Evolutionary conservation across 2,797 vertebrate genomes (phyloP), one percentile per base, ranked within the genome.

Genomic region (Fundulus diaphanus): DNA sequence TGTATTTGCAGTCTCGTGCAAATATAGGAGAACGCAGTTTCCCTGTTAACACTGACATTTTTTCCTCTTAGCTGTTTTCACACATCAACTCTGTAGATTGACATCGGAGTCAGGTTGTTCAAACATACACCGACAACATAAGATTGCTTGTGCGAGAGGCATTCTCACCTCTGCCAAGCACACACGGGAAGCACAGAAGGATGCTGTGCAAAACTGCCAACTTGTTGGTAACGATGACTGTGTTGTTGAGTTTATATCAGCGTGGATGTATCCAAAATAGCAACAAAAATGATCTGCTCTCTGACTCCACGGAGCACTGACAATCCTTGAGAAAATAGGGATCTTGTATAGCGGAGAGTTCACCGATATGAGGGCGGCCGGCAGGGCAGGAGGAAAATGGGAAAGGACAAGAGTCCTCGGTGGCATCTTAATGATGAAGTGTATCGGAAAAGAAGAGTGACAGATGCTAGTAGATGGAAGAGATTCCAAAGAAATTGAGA

Each of bases 361-460:
- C 31, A 16, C 51, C 6, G 56, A 65, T 46, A n/a, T 35, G 31
- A 67, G 73, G 56, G 66, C 33, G 29, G 65, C 65, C 56, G 31
- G 9, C 27, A 56, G 73, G 63, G 54, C 29, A 52, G 63, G 49
- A 68, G 40, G 73, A 57, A 35, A 54, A 74, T 68, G 68, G 65
- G 73, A 68, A 13, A 57, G 51, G 65, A 68, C 52, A 67, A 57
- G 73, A 48, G 40, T 68, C 22, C 33, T 66, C 51, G n/a, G 29
- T 57, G 65, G 52, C 67, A 75, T 75, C 65, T 56, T 68, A 75
- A 75, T 75, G 73, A 68, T 68, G 73, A 31, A 72, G 70, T 44
- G 40, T 24, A 72, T 57, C 52, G 7, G 48, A 54, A 68, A 57
- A 54, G 52, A 31, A 68, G 73, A 44, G 37, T 57, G 73, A 74